phyloP scores from a whole-genome alignment of 2,113 vertebrate species.

The Eira barbara region DNA sequence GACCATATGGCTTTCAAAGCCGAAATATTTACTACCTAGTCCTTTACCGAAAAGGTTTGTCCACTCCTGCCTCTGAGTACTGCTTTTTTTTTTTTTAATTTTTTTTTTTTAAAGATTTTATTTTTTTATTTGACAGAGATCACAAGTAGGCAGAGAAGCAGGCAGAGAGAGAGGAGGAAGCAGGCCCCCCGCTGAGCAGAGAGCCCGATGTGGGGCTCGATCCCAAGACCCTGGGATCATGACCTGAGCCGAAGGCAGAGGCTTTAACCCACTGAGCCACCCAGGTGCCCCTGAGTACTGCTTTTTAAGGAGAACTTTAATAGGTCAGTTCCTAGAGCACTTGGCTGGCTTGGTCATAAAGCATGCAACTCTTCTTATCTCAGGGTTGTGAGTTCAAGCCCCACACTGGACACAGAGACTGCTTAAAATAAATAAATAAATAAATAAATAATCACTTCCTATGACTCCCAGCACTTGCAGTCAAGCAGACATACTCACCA shows the following conservation, averaged over 20 bases:
- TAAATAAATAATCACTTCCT: not conserved
- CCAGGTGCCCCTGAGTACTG: not conserved
- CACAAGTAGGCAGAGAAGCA: too few species aligned
- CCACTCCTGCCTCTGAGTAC: not conserved
- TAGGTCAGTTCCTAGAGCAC: not conserved
- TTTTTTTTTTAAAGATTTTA: too few species aligned
- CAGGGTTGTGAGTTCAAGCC: not conserved
- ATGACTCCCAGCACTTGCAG: not conserved
- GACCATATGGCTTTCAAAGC: not conserved
- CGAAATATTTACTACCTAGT: not conserved
- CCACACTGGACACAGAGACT: not conserved
- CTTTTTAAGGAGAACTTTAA: not conserved
- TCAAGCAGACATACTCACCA: not conserved
- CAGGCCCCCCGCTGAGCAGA: too few species aligned
- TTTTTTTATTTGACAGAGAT: too few species aligned
- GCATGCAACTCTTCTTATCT: not conserved
- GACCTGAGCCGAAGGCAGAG: too few species aligned
- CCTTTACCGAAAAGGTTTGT: not conserved
- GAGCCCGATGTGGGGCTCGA: too few species aligned
- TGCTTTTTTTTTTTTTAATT: too few species aligned
- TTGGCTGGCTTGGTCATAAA: not conserved
- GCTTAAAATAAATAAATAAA: not conserved
- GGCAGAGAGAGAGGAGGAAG: too few species aligned
- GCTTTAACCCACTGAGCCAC: too few species aligned
- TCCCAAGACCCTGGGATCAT: too few species aligned